A percentile compares a stretch with the other conserved stretches of the same genome.
Conservation (phyloP, 2,113 vertebrate species). For the Antechinus stuartii region DNA sequence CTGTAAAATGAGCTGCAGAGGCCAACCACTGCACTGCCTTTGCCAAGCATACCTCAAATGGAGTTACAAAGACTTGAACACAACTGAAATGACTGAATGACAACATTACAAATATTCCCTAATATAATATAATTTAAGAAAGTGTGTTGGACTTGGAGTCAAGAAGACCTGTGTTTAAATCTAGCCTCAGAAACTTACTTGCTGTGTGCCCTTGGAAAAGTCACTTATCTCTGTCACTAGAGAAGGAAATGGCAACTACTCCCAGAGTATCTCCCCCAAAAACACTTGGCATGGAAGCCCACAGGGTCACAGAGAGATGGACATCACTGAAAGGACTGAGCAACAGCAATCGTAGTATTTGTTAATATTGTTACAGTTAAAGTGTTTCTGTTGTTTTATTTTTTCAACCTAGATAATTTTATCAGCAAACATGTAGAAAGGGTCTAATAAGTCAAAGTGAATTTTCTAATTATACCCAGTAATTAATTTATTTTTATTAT, state of each 20-base stretch:
- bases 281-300: background rate
- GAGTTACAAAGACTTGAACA: no score
- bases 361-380: background rate
- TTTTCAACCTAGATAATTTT: conserved; percentile 35
- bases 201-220: background rate
- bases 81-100: no score
- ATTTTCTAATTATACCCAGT: conserved; percentile 26
- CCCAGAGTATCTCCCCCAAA: background rate
- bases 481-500: conserved; percentile 25
- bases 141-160: no score
- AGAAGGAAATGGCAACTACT: background rate
- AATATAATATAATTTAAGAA: no score
- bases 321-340: background rate
- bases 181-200: background rate
- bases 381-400: background rate
- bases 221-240: background rate
- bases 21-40: no score
- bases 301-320: background rate
- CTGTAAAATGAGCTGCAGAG: no score
- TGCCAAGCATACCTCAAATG: no score
- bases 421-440: conserved; percentile 42
- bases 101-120: no score
- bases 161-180: background rate
- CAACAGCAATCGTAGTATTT: background rate
- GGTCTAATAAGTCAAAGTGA: conserved; percentile 3